Base-by-base conservation (phyloP, 2,797 vertebrate species). In the Orestias chungarensis region DNA sequence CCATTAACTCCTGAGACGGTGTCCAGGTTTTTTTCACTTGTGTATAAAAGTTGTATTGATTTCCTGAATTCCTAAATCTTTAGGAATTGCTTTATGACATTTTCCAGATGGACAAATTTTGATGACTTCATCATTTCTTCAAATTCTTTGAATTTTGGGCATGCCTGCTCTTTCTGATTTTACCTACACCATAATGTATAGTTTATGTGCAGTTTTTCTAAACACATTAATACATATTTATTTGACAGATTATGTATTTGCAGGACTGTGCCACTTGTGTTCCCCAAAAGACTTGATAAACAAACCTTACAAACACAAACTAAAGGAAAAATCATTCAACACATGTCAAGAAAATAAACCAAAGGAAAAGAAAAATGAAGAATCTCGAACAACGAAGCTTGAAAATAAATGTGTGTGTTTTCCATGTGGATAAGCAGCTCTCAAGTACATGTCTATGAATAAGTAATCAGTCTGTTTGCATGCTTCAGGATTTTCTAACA, bases 401-500 rank as follows among this genome's bases (percentile, higher is more conserved):
- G 66, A 43, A 88, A 88, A 88, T 83, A 78, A 80, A 74, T 83
- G 78, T 62, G 59, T 83, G 78, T 89, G 82, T 76, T 84, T 87
- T 86, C 71, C 71, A 80, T 44, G 68, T 70, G 69, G 80, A 81
- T 85, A 79, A 77, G 75, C 49, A 74, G 78, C 83, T 85, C 80
- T 84, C 75, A 40, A 70, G 59, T 55, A 81, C 84, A 88, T 61
- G 75, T 82, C 77, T 82, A 87, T 89, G 89, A 91, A 88, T 91
- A 85, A 69, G 85, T 83, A 84, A 90, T 88, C 83, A 88, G 86
- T 79, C 62, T 68, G 64, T 64, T 74, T 64, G 20, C 11, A 33
- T 89, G 82, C 82, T 83, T 38, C 7, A 75, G 83, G 88, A 83
- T 87, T 88, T 69, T 74, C 81, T 87, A 80, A 87, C 81, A 87